These are phyloP conservation scores for Callorhinus ursinus DNA, from an alignment of 2,113 vertebrate genomes.

Conservation along the genomic window DNA sequence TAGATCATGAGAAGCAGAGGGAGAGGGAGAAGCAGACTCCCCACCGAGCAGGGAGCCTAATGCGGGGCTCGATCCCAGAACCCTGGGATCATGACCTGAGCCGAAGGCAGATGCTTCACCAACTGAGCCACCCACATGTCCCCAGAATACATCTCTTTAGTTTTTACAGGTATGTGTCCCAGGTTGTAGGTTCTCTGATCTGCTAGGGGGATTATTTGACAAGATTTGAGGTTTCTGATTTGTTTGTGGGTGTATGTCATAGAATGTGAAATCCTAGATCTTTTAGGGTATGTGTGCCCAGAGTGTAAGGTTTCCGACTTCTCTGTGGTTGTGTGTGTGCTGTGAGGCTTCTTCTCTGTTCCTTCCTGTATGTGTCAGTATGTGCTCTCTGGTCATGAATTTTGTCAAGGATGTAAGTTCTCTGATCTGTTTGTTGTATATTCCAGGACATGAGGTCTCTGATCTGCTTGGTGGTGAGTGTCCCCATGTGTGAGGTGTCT, in stretches of 20 bases:
- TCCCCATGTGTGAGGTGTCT: not conserved
- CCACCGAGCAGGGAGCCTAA: not conserved
- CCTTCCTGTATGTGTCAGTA: not conserved
- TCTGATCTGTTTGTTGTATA: not conserved
- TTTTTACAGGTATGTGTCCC: not conserved
- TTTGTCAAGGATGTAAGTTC: not conserved
- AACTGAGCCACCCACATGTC: not conserved
- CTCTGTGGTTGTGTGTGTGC: not conserved
- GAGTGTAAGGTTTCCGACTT: not conserved
- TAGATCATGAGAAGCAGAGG: not conserved
- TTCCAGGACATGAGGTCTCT: not conserved
- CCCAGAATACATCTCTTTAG: not conserved
- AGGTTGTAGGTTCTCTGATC: not conserved
- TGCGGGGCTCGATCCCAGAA: not conserved
- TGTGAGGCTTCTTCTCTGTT: not conserved
- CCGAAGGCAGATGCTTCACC: not conserved
- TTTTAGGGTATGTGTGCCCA: not conserved
- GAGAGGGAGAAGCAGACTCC: not conserved
- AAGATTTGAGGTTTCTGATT: constrained; percentile 6
- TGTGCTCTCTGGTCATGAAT: not conserved
- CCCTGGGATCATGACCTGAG: not conserved
- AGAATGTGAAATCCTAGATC: not conserved
- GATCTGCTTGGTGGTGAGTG: not conserved
- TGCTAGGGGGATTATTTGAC: not conserved
- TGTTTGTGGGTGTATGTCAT: not conserved